Conservation (phyloP, 2,113 vertebrate genomes). For the Melanotaenia duboulayi region DNA sequence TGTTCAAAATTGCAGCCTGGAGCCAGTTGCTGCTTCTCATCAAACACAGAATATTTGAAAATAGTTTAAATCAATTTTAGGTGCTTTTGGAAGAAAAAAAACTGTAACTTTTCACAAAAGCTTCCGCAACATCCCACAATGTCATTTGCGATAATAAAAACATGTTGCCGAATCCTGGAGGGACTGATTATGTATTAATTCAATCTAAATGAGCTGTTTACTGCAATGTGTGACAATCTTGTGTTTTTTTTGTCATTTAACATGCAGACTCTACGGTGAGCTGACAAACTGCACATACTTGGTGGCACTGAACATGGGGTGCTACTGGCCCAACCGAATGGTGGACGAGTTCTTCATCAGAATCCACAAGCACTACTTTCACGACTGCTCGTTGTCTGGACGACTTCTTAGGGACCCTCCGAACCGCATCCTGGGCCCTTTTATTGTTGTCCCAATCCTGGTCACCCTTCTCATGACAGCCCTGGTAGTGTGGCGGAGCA, state of each 20-base stretch:
- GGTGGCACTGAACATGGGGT: slow-evolving; percentile 83
- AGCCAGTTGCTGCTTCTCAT: no score
- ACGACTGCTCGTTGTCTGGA: slow-evolving; percentile 86
- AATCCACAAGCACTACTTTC: slow-evolving; percentile 90
- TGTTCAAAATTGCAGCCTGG: no score
- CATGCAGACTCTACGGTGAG: slow-evolving; percentile 85
- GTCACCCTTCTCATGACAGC: slow-evolving; percentile 91
- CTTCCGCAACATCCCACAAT: no score
- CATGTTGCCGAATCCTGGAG: no score
- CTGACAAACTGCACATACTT: slow-evolving; percentile 91
- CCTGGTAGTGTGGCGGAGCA: slow-evolving; percentile 94
- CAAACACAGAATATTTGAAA: no score
- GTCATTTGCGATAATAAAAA: no score
- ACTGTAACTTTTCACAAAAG: no score
- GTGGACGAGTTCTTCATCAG: slow-evolving; percentile 92
- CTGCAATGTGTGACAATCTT: not conserved
- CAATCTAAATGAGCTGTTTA: no score
- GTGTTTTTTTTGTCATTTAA: slow-evolving; percentile 16
- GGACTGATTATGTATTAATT: no score
- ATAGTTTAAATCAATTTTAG: no score
- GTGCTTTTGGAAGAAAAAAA: no score
- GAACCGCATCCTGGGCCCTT: slow-evolving; percentile 87
- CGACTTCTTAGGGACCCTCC: slow-evolving; percentile 88
- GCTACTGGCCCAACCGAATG: slow-evolving; percentile 91
- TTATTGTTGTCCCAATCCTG: slow-evolving; percentile 88